Evolutionary conservation across 1,140 invertebrate genomes (phyloP), one percentile per base, ranked within the genome.

Genomic region (Araneus ventricosus): DNA sequence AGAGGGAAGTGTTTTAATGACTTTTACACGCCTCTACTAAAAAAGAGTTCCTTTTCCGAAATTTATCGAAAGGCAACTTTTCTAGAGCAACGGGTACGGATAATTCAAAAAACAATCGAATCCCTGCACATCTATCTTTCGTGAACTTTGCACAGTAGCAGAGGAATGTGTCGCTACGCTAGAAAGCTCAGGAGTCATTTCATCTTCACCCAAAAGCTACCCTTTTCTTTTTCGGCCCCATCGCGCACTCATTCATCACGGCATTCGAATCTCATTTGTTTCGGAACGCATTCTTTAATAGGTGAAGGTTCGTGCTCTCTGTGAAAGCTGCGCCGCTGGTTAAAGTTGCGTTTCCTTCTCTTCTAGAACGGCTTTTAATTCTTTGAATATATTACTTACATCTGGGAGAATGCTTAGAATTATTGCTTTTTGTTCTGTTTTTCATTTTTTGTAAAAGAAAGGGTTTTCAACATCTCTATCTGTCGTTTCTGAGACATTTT

Each of bases 211-310:
- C 24, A 52, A 52, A 52, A 84, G 39, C 80, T 52, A 34, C 80
- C 39, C 14, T 45, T 84, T 45, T 84, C 80, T 84, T 84, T 84
- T 84, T 84, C 80, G 10, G 80, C 22, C 45, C 80, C 41, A 45
- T 52, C n/a, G 80, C 80, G 27, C 39, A 27, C 7, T 39, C 20
- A 84, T 84, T 84, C 39, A 84, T 84, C 80, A 84, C 80, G n/a
- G 80, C 39, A 84, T 84, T 84, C 80, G 80, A 84, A 84, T 84
- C 80, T 84, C 80, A 84, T 84, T 84, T 84, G 80, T 84, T 45
- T 84, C 80, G 22, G n/a, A 84, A 52, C 39, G 24, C 80, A 27
- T 45, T 84, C 80, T 84, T 84, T 84, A 84, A 45, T 84, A 84
- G 80, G 80, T 84, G 80, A 84, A 4, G 8, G 39, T 45, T 10